A percentile compares a stretch with the other conserved stretches of the same genome.
phyloP scores from a whole-genome alignment of 2,797 vertebrate species.

The Nyctalus aviator region DNA sequence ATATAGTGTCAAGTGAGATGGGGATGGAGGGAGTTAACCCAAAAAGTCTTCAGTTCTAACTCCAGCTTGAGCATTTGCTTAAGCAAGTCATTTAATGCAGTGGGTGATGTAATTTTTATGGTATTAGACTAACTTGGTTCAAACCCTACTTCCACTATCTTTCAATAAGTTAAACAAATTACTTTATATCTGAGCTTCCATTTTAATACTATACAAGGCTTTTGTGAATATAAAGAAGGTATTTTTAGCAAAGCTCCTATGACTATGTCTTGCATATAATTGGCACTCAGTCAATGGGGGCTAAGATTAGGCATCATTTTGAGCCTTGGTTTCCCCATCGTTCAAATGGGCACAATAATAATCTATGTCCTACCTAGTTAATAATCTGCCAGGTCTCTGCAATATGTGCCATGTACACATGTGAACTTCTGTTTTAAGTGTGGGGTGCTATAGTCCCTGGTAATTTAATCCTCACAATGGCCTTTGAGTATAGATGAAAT shows the following conservation, averaged over 20 bases:
- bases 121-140: background rate
- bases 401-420: rapidly evolving
- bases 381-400: background rate
- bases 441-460: background rate
- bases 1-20: background rate
- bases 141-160: background rate
- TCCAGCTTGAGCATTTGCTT: background rate
- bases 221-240: background rate
- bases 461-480: background rate
- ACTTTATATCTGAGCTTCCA: background rate
- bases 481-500: no score
- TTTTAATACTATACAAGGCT: background rate
- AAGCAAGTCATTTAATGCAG: background rate
- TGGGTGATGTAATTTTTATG: background rate
- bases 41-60: background rate
- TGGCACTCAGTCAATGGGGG: background rate
- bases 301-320: background rate
- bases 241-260: background rate
- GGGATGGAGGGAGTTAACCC: no score
- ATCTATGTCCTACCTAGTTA: background rate
- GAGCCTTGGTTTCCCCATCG: background rate
- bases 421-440: background rate
- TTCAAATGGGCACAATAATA: background rate
- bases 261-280: background rate
- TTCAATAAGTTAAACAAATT: background rate